Percentiles rank a stretch among this genome's conserved stretches.
These are phyloP conservation scores for Ia io DNA, from an alignment of 2,113 vertebrate species.

Conservation along the genomic window DNA sequence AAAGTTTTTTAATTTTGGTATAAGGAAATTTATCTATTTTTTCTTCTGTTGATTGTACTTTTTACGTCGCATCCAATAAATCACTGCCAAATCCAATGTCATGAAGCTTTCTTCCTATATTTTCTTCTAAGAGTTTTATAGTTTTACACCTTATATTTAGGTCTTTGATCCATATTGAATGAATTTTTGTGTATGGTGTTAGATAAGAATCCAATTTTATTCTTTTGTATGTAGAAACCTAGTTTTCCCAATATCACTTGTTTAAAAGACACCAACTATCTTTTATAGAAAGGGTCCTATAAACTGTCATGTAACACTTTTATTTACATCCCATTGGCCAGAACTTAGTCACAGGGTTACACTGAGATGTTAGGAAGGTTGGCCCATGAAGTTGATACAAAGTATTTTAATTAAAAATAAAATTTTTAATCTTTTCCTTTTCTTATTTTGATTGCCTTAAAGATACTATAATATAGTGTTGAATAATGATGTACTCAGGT, in stretches of 20 bases:
- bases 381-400: not conserved
- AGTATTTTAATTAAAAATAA: slow-evolving; percentile 5
- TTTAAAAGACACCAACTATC: not conserved
- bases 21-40: not conserved
- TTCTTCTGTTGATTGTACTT: not conserved
- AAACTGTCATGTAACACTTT: not conserved
- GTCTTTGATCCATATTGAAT: not conserved
- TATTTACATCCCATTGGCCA: not conserved
- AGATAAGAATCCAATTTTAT: not conserved
- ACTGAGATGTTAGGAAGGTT: not conserved
- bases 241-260: not conserved
- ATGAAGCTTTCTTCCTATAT: not conserved
- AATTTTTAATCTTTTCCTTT: not conserved
- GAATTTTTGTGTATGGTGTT: not conserved
- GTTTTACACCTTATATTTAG: not conserved
- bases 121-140: not conserved
- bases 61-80: not conserved
- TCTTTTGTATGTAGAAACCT: not conserved
- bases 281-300: not conserved
- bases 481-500: not conserved
- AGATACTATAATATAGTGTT: not conserved
- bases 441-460: not conserved
- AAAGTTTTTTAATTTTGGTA: not conserved
- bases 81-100: not conserved
- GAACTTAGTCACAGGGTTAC: not conserved